A percentile compares a stretch with the other conserved stretches of the same genome.
Evolutionary conservation across 2,888 invertebrate species (phyloP).

Genomic region (Drosophila mimica): DNA sequence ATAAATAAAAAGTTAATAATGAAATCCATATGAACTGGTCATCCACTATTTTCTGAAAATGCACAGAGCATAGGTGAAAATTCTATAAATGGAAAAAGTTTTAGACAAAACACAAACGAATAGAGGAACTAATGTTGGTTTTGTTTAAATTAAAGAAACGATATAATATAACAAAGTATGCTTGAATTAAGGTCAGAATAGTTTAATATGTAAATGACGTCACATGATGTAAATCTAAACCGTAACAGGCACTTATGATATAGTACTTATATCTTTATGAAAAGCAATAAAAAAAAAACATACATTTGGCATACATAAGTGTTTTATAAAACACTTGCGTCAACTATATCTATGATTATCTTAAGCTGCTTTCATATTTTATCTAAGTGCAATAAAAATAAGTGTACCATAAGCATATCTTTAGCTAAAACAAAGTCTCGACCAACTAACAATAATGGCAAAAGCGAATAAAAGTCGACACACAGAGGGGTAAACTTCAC

Average conservation of each 20-base stretch:
- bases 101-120: not conserved
- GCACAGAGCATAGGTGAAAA: not conserved
- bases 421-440: not conserved
- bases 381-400: slow-evolving; percentile 1
- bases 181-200: slow-evolving; percentile 1
- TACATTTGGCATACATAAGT: not conserved
- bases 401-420: not conserved
- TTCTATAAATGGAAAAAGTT: not conserved
- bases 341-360: not conserved
- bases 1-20: not conserved
- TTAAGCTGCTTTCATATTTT: not conserved
- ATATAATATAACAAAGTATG: not conserved
- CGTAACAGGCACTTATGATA: not conserved
- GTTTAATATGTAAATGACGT: not conserved
- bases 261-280: no score
- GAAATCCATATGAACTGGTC: not conserved
- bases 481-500: not conserved
- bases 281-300: not conserved
- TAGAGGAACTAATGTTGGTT: no score
- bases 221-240: no score
- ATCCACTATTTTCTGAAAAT: not conserved
- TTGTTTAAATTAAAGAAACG: not conserved
- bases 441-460: not conserved
- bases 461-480: not conserved
- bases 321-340: not conserved